Evolutionary conservation across 2,888 invertebrate genomes (phyloP).

Genomic region (Erebia ligea): DNA sequence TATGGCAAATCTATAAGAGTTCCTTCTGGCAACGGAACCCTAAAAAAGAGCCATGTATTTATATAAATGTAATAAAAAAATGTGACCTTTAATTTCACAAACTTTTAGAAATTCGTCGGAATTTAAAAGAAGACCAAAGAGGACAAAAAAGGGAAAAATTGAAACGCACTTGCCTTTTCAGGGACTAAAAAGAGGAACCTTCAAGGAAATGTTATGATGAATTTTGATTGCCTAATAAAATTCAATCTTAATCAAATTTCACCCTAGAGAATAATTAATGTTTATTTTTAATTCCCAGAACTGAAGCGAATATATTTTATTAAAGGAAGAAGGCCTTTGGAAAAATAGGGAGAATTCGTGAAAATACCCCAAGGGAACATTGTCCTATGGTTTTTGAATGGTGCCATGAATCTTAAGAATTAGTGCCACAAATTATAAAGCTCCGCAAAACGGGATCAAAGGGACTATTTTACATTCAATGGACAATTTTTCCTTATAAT

Average conservation of each 20-base stretch:
- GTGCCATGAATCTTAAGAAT: not conserved
- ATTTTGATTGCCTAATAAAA: conserved; percentile 66
- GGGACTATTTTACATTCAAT: not conserved
- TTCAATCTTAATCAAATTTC: conserved; percentile 60
- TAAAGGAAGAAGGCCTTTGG: not conserved
- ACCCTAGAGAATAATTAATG: conserved; percentile 45
- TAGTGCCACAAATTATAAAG: conserved; percentile 3
- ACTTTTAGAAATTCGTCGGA: not conserved
- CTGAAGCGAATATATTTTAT: not conserved
- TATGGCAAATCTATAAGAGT: too few relatives aligned
- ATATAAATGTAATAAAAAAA: not conserved
- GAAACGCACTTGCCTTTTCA: not conserved
- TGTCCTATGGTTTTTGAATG: conserved; percentile 1
- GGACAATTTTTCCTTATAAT: not conserved
- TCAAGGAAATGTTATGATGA: conserved; percentile 48
- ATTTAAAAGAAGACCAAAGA: not conserved
- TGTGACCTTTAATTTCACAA: not conserved
- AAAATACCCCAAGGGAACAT: conserved; percentile 2
- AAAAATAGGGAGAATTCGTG: not conserved
- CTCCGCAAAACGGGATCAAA: not conserved
- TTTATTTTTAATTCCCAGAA: conserved; percentile 40
- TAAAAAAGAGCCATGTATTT: too few relatives aligned
- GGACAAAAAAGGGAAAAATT: not conserved
- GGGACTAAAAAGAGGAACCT: not conserved
- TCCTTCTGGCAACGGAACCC: too few relatives aligned